Evolutionary conservation across 2,113 vertebrate species (phyloP), one percentile per base, ranked within the genome.

Genomic region (Lamprotornis superbus): DNA sequence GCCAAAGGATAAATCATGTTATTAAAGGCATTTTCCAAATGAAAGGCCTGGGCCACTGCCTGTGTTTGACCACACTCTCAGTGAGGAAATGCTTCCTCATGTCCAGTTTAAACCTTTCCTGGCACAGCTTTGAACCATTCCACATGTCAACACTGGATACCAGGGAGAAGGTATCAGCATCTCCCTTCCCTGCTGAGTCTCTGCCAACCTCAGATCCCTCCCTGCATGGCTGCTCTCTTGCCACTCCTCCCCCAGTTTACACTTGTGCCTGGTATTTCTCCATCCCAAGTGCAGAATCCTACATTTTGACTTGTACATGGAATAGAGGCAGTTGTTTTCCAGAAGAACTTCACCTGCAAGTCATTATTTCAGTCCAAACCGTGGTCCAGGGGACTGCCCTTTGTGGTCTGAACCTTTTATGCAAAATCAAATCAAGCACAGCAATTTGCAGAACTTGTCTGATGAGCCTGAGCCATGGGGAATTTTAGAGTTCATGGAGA

Each of bases 21-120:
- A 10, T 69, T 81, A 37, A 69, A 11, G 39, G 2, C 7, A 63
- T 74, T 83, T 23, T 40, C 12, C 12, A 56, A 68, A 69, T 20
- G 47, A 10, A 12, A 46, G 47, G 17, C 37, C 31, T 39, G 33
- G 6, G 18, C 2, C 0, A 0, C 15, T 4, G 3, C 7, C 7
- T 52, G 27, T 16, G 27, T 28, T 44, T 73, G 59, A 20, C 22
- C 44, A 44, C 15, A 1, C 33, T 44, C 15, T 59, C 15, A 20
- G 44, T 17, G 33, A 59, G 78, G 14, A 89, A 59, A 52, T 20
- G 2, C 44, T 67, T 59, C 52, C 23, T 65, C 33, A 13, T 20
- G 22, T 37, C 33, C 27, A n/a, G 10, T 52, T 59, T 28, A 59
- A 65, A 28, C 37, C 33, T 44, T 42, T 2, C 25, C 59, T 73